Conservation (phyloP, 2,888 invertebrate species). For the Cecidostiba fungosa region DNA sequence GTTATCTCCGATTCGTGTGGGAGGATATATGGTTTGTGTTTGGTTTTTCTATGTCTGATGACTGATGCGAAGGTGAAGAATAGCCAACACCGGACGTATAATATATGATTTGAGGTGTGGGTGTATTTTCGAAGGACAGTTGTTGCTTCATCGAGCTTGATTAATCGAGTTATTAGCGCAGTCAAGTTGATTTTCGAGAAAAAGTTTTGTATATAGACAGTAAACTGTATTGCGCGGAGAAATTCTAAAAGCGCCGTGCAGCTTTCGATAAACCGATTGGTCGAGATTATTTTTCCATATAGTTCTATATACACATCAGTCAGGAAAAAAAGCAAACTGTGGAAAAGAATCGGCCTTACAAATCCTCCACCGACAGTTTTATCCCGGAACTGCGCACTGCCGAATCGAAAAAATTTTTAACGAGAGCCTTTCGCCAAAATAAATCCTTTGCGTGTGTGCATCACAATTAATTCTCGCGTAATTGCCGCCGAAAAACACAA, state of each 20-base stretch:
- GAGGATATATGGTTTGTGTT: no score
- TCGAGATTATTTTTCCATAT: no score
- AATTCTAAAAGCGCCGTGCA: no score
- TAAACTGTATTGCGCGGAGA: no score
- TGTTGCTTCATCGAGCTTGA: neutral
- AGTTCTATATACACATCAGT: no score
- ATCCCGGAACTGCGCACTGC: no score
- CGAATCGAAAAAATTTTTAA: constrained; percentile 34
- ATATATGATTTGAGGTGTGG: neutral
- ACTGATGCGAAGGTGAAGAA: no score
- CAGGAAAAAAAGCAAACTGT: neutral
- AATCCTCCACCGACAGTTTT: neutral
- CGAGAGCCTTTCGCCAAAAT: neutral
- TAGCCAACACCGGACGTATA: neutral
- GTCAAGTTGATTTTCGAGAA: no score
- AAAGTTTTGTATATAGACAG: no score
- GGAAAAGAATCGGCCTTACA: neutral
- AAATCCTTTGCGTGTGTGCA: neutral
- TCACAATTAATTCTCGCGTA: constrained; percentile 31
- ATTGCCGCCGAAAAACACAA: constrained; percentile 10
- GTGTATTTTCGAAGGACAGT: neutral
- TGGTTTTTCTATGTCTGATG: no score
- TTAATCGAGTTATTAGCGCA: neutral
- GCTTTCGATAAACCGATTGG: no score
- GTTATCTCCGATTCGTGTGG: no score